phyloP scores from a whole-genome alignment of 2,888 invertebrate species.

The Tiliacea citrago region DNA sequence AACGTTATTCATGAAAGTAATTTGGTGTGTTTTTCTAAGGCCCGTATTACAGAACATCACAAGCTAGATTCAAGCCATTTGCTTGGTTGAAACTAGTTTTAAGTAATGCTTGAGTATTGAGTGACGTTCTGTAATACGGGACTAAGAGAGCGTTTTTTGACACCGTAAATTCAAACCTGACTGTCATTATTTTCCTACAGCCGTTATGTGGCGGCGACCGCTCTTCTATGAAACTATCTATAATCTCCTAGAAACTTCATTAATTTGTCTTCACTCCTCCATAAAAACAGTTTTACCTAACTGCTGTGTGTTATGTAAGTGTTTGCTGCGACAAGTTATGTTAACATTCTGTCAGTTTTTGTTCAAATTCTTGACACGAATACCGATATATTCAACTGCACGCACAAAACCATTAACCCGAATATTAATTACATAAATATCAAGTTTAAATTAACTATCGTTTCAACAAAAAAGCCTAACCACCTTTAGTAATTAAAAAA shows the following conservation, averaged over 20 bases:
- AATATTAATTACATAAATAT: slow-evolving; percentile 37
- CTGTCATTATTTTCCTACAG: neutral
- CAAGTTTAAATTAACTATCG: slow-evolving; percentile 2
- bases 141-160: no score
- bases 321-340: slow-evolving; percentile 32
- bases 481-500: neutral
- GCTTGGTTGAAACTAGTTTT: no score
- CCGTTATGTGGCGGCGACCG: neutral
- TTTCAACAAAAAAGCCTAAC: neutral
- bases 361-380: slow-evolving; percentile 60
- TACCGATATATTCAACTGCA: slow-evolving; percentile 36
- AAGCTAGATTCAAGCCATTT: no score
- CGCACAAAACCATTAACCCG: slow-evolving; percentile 31
- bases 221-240: neutral
- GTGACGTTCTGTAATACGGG: no score
- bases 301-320: slow-evolving; percentile 41
- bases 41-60: no score
- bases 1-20: neutral
- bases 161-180: no score
- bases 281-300: neutral
- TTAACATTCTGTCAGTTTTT: slow-evolving; percentile 46
- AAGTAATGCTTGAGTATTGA: no score
- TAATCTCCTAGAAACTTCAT: neutral
- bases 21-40: neutral
- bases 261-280: neutral